Percentiles rank a stretch among this genome's conserved stretches.
Conservation (phyloP, 2,797 vertebrate genomes). For the Typhlichthys eigenmanni region DNA sequence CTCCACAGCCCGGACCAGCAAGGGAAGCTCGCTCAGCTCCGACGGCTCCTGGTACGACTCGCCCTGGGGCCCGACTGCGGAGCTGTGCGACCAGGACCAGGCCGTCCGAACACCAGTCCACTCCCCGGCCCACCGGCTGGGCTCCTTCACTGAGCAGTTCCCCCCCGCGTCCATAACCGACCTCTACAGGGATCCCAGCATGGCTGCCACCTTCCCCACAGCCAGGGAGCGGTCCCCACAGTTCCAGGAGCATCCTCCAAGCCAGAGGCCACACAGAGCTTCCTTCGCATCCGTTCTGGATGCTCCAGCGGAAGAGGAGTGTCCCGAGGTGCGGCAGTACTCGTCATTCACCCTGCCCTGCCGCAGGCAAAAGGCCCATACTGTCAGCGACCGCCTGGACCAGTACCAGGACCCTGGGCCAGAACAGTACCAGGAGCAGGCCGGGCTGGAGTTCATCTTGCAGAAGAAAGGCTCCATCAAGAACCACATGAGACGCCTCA, state of each 20-base stretch:
- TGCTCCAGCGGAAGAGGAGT: slow-evolving; percentile 79
- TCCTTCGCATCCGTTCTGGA: slow-evolving; percentile 87
- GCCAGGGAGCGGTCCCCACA: slow-evolving; percentile 76
- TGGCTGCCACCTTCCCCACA: slow-evolving; percentile 75
- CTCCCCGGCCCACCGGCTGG: slow-evolving; percentile 73
- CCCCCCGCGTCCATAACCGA: slow-evolving; percentile 83
- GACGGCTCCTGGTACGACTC: slow-evolving; percentile 95
- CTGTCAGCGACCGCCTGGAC: slow-evolving; percentile 42
- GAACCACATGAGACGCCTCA: slow-evolving; percentile 88
- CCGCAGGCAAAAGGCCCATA: slow-evolving; percentile 81
- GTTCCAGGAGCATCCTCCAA: slow-evolving; percentile 56
- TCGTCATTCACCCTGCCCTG: slow-evolving; percentile 90
- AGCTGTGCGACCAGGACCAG: slow-evolving; percentile 82
- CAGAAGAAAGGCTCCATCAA: slow-evolving; percentile 88
- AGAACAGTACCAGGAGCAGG: slow-evolving; percentile 41
- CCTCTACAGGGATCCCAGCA: slow-evolving; percentile 79
- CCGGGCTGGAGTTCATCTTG: slow-evolving; percentile 68
- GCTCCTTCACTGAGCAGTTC: slow-evolving; percentile 79
- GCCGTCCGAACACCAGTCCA: slow-evolving; percentile 70
- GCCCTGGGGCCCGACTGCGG: slow-evolving; percentile 85
- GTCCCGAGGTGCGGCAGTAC: slow-evolving; percentile 76
- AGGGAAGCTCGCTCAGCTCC: slow-evolving; percentile 91
- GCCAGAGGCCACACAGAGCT: slow-evolving; percentile 75
- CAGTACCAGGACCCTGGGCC: slow-evolving; percentile 41
- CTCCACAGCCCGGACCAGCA: slow-evolving; percentile 86